Conservation (phyloP, 2,888 invertebrate genomes). For the Mamestra brassicae region DNA sequence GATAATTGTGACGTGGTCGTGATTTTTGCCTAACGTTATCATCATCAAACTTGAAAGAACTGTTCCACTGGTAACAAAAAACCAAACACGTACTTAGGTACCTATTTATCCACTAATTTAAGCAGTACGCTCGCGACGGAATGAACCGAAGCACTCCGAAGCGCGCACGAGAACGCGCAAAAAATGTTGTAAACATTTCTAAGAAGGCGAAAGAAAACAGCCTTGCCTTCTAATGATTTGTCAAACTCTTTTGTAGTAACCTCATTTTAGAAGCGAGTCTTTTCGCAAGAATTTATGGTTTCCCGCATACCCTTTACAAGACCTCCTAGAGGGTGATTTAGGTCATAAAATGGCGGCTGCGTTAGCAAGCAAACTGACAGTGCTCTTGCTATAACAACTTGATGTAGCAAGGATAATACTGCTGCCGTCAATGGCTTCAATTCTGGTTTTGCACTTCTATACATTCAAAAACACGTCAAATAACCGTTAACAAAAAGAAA, state of each 20-base stretch:
- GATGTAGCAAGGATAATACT: neutral
- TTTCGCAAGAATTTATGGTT: neutral
- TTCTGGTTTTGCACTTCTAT: no score
- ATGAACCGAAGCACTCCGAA: neutral
- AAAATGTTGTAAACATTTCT: constrained; percentile 49
- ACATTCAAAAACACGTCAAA: neutral
- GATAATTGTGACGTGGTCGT: neutral
- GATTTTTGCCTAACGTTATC: neutral
- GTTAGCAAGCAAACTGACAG: neutral
- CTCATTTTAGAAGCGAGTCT: neutral
- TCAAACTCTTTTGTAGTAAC: constrained; percentile 13
- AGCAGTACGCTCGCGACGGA: neutral
- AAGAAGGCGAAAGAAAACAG: constrained; percentile 20
- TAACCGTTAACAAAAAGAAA: constrained; percentile 4
- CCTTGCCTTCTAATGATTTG: constrained; percentile 39
- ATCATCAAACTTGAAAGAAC: constrained; percentile 15
- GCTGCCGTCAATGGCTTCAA: neutral
- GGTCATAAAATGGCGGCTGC: neutral
- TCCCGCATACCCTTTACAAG: no score
- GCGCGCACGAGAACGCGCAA: constrained; percentile 23
- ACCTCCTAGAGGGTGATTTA: neutral
- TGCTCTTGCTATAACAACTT: neutral
- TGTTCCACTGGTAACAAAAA: constrained; percentile 21
- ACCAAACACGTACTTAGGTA: neutral
- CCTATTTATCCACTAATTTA: neutral